These are phyloP conservation scores for Arctopsyche grandis DNA, from an alignment of 1,140 invertebrate genomes.

Conservation along the genomic window DNA sequence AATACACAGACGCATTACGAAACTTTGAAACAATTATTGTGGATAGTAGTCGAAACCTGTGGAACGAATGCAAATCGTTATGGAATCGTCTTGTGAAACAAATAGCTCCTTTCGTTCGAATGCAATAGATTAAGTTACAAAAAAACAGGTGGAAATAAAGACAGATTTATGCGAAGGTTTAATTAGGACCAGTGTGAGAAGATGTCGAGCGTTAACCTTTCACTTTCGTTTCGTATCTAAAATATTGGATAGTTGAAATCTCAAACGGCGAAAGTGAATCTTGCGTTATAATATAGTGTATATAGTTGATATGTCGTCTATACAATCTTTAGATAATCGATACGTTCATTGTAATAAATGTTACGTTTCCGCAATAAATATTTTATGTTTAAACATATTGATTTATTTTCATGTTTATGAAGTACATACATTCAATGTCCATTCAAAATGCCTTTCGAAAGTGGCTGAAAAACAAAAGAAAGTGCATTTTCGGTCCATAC, in stretches of 20 bases:
- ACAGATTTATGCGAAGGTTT: background rate
- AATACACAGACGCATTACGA: too few relatives aligned
- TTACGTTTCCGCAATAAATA: too few relatives aligned
- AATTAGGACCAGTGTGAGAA: background rate
- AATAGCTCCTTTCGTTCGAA: background rate
- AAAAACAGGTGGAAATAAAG: background rate
- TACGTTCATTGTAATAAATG: too few relatives aligned
- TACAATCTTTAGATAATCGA: too few relatives aligned
- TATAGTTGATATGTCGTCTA: background rate
- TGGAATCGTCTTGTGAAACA: background rate
- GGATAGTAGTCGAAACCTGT: too few relatives aligned
- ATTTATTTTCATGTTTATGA: too few relatives aligned
- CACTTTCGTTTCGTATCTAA: constrained; percentile 17
- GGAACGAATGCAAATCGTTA: background rate
- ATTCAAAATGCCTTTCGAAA: too few relatives aligned
- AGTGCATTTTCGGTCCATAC: background rate
- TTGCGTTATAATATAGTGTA: background rate
- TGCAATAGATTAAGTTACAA: background rate
- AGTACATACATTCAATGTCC: too few relatives aligned
- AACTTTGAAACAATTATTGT: too few relatives aligned
- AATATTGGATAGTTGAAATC: background rate
- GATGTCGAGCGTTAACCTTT: constrained; percentile 7
- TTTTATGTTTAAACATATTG: too few relatives aligned
- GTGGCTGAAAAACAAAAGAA: background rate
- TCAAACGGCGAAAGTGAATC: background rate